These are phyloP conservation scores for Hydrolagus affinis DNA, from an alignment of 2,113 vertebrate genomes.

Conservation along the genomic window DNA sequence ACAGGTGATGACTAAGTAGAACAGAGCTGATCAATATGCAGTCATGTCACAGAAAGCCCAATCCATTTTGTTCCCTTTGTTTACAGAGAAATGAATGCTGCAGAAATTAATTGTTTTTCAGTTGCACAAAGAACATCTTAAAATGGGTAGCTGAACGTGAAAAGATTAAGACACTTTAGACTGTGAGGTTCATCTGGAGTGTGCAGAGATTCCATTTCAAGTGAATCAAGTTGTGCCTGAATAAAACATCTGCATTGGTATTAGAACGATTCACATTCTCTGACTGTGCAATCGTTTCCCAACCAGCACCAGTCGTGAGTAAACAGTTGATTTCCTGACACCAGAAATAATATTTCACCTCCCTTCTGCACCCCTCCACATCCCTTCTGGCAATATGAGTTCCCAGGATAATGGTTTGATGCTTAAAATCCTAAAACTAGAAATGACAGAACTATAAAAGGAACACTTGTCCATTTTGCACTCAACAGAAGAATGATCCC, in stretches of 20 bases:
- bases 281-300: neutral
- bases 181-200: neutral
- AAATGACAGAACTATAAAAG: neutral
- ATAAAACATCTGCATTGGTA: neutral
- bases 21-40: neutral
- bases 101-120: neutral
- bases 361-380: constrained; percentile 1
- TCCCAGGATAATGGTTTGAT: neutral
- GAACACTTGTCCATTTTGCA: constrained; percentile 14
- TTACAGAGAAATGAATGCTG: neutral
- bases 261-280: neutral
- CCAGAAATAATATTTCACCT: constrained; percentile 6
- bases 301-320: neutral
- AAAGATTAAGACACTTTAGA: neutral
- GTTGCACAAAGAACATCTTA: neutral
- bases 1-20: neutral
- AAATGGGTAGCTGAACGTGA: too few relatives aligned
- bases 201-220: neutral
- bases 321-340: constrained; percentile 2
- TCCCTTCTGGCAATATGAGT: neutral
- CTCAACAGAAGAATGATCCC: neutral
- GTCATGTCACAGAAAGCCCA: neutral
- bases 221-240: neutral
- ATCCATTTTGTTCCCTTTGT: neutral
- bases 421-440: constrained; percentile 10